Base-by-base conservation (phyloP, 2,113 vertebrate genomes). In the Manacus vitellinus region DNA sequence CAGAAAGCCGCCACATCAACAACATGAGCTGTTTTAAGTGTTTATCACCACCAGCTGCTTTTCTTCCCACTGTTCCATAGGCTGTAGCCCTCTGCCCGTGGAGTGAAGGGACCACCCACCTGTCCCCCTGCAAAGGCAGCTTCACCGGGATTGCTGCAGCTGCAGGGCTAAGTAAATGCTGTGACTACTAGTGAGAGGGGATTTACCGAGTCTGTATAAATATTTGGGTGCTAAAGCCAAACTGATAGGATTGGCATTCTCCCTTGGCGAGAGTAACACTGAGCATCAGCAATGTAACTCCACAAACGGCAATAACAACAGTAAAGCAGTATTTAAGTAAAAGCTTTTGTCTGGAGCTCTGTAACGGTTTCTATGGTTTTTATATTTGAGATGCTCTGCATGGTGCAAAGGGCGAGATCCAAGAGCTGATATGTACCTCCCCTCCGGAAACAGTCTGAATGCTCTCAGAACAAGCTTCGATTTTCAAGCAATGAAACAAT, bases 401-500 rank as follows among this genome's bases (percentile, higher is more conserved):
- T 41, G 37, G 74, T 66, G 76, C 28, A n/a, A 88, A 79, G n/a
- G 30, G 24, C 18, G 67, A 70, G 31, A 90, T 54, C 47, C 82
- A 84, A 63, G 65, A 84, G 74, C 14, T 24, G 51, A 23, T 30
- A 51, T 0, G 0, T n/a, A 12, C 24, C 9, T 55, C 47, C 4
- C 2, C 24, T 67, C 56, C 0, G 1, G 86, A 86, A 96, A 81
- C 2, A 1, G 30, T 21, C 73, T 11, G 16, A 86, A 24, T 18
- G 33, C 59, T 84, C 91, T 91, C 86, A 84, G 72, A 94, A 81
- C 27, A 63, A 67, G 39, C 55, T 86, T 91, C 0, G 1, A 91
- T 84, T 94, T 95, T 95, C 73, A 81, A 89, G 68, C 70, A 74
- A 72, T 35, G 31, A 58, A 94, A 71, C 73, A 68, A 65, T 73